A percentile compares a stretch with the other conserved stretches of the same genome.
Conservation (phyloP, 2,113 vertebrate genomes). For the Turdus rufiventris region DNA sequence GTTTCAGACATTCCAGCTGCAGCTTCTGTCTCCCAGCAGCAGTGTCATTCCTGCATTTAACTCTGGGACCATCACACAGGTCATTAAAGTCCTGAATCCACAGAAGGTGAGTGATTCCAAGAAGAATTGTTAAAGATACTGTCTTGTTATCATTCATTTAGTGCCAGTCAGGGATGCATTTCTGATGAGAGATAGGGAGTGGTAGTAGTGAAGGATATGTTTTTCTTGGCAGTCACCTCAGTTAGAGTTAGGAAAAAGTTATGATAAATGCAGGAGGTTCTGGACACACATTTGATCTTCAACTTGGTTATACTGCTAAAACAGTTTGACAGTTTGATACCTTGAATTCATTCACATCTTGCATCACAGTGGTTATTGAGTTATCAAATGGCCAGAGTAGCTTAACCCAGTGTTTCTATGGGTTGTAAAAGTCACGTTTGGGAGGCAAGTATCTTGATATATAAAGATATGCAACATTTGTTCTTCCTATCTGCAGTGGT, state of each 20-base stretch:
- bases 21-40: conserved; percentile 98
- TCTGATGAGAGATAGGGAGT: background rate
- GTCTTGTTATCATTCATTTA: background rate
- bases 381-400: background rate
- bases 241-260: background rate
- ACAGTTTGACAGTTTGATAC: background rate
- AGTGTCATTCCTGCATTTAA: conserved; percentile 95
- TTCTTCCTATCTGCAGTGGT: background rate
- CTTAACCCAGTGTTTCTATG: background rate
- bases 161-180: background rate
- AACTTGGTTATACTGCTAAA: background rate
- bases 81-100: conserved; percentile 98
- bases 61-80: conserved; percentile 94
- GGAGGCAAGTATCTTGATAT: background rate
- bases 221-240: background rate
- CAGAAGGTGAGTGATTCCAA: conserved; percentile 85
- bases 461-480: background rate
- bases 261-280: background rate
- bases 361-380: background rate
- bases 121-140: background rate
- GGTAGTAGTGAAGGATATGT: background rate
- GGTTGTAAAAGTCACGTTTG: background rate
- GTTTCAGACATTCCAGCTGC: conserved; percentile 96
- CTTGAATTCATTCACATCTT: background rate
- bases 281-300: background rate